Base-by-base conservation (phyloP, 1,140 invertebrate species). In the Galleria mellonella region DNA sequence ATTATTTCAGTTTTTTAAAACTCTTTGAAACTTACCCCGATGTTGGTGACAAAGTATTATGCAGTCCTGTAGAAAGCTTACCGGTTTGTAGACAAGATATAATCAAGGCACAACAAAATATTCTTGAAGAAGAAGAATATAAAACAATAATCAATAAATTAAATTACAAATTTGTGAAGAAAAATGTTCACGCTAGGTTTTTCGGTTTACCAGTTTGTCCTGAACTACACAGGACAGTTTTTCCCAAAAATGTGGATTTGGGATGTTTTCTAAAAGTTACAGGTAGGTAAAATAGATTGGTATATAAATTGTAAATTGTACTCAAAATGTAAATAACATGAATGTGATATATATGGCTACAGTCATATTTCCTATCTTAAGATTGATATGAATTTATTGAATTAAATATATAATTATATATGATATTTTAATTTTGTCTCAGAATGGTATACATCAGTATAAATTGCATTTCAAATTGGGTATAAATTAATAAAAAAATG, bases 181-280 rank as follows among this genome's bases (percentile, higher is more conserved):
- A 64, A 43, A 92, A 91, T 79, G 88, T 94, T 47, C 91, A 91
- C 81, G 89, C 89, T 31, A 76, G 92, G 58, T 87, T 89, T 72
- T 81, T 76, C 79, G 87, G 87, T 30, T 74, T 92, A 43, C 89
- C 90, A 7, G 69, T 87, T 3, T 90, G 88, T 65, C 88, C 89
- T 38, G 88, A 91, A 64, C 66, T 90, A 8, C 86, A 89, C 61
- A 75, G 89, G 49, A 88, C 81, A 29, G 83, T 84, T 30, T 89
- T 94, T 63, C 92, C 92, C 0, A 87, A 88, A 43, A 91, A 89
- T 81, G 83, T 89, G 48, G 92, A 94, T 81, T 74, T 91, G 47
- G 90, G 89, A 51, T 88, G 85, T 48, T 93, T 93, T 82, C 75
- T 94, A 28, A 88, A 90, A 86, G 70, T 91, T 37, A 85, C 84